Evolutionary conservation across 2,113 vertebrate species (phyloP), one percentile per base, ranked within the genome.

Genomic region (Canis aureus): DNA sequence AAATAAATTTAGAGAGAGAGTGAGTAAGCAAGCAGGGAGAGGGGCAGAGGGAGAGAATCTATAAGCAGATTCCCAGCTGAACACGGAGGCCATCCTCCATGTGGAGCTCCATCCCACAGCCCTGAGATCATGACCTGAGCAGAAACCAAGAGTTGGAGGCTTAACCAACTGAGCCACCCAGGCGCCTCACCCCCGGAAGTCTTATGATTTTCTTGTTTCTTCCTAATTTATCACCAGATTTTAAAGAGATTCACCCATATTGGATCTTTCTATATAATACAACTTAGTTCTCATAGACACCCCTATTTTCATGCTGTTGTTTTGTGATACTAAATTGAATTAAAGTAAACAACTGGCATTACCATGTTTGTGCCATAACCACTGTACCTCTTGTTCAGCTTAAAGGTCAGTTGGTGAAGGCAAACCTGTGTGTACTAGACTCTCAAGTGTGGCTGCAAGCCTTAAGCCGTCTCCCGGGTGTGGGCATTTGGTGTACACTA

Each of bases 241-340:
- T 57, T 74, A 74, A 95, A 74, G 80, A 78, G 66, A 76, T 76
- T 82, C 67, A 35, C 78, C 67, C 88, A 74, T 43, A n/a, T 60
- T 29, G 25, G 29, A 13, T 60, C 66, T 96, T 92, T 57, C 74
- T 32, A 82, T 51, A 57, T 62, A 79, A 89, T 76, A 66, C 16
- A 66, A 49, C 29, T 74, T 82, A 66, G 60, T 53, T 95, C 12
- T 95, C 55, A 43, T 55, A 88, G 76, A 89, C 74, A 62, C 9
- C 64, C 67, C 27, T 88, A 20, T 88, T 76, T 81, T 87, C 27
- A 43, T 8, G 25, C 53, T 67, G 71, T 59, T 53, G 20, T n/a
- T 69, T 87, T 66, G n/a, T 73, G 76, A 87, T 73, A 51, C 83
- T 81, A 81, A 92, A 32, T 86, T 80, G 62, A 95, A 60, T 79